Evolutionary conservation across 2,797 vertebrate genomes (phyloP).

Genomic region (Microctenopoma stevenorrisi): DNA sequence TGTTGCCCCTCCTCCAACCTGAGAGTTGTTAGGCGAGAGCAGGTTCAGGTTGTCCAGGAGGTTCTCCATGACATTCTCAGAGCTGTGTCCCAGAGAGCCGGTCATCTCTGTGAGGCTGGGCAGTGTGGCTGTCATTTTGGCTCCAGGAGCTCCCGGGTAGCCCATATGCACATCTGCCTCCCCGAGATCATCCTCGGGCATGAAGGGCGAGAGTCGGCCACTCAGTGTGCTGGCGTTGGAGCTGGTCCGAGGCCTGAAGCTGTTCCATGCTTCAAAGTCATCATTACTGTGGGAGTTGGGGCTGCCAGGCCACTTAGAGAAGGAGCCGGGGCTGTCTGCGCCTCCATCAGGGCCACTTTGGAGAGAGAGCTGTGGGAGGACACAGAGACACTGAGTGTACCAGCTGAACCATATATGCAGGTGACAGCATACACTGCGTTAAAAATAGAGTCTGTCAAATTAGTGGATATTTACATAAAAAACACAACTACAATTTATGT

Average conservation of each 20-base stretch:
- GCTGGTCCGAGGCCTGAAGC: conserved; percentile 94
- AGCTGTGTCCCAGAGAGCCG: conserved; percentile 84
- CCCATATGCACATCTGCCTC: conserved; percentile 95
- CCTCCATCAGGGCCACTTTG: conserved; percentile 92
- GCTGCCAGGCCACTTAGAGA: conserved; percentile 97
- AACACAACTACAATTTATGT: too few relatives aligned
- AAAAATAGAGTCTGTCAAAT: not conserved
- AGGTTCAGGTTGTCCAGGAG: conserved; percentile 98
- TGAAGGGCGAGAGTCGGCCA: conserved; percentile 94
- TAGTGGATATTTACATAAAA: not conserved
- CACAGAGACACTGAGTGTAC: conserved; percentile 30
- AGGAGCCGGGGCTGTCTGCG: conserved; percentile 93
- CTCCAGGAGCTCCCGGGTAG: conserved; percentile 88
- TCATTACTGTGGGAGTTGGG: conserved; percentile 98
- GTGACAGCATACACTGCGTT: not conserved
- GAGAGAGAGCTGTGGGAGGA: conserved; percentile 83
- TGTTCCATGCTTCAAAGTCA: conserved; percentile 96
- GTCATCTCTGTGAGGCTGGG: conserved; percentile 98
- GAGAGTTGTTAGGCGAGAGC: conserved; percentile 92
- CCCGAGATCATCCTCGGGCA: conserved; percentile 94
- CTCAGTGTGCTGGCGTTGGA: conserved; percentile 97
- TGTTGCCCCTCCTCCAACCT: conserved; percentile 85
- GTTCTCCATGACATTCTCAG: conserved; percentile 97
- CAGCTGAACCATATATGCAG: conserved; percentile 10
- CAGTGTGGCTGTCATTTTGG: conserved; percentile 94